Percentiles rank a stretch among this genome's conserved stretches.
phyloP scores from a whole-genome alignment of 2,113 vertebrate species.

The Montifringilla adamsi region DNA sequence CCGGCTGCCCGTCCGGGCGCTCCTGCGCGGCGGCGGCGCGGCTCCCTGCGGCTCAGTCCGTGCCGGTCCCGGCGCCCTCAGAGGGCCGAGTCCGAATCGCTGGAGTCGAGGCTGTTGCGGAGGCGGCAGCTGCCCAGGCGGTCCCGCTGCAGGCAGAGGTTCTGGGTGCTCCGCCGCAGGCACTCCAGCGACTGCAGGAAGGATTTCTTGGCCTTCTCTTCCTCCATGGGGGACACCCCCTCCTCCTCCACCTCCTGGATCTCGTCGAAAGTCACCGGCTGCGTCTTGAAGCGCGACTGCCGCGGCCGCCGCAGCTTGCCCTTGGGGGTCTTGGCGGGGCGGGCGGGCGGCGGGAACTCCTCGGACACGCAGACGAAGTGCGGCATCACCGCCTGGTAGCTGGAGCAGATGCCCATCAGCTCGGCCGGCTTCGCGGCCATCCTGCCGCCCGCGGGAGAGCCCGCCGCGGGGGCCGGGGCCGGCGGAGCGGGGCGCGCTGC shows the following conservation, averaged over 20 bases:
- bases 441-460: background rate
- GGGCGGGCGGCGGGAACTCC: constrained; percentile 87
- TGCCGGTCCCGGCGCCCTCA: constrained; percentile 61
- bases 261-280: constrained; percentile 97
- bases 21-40: background rate
- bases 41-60: background rate
- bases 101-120: constrained; percentile 90
- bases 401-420: constrained; percentile 76
- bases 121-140: constrained; percentile 75
- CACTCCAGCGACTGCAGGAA: constrained; percentile 96
- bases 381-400: constrained; percentile 83
- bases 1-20: background rate
- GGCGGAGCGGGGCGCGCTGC: background rate
- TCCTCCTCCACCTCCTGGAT: constrained; percentile 98
- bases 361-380: constrained; percentile 79
- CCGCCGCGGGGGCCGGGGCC: background rate
- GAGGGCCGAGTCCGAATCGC: constrained; percentile 91
- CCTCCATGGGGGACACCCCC: constrained; percentile 90
- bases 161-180: constrained; percentile 91
- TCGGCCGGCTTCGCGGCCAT: constrained; percentile 85
- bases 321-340: constrained; percentile 73
- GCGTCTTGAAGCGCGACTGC: constrained; percentile 94
- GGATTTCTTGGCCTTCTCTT: constrained; percentile 92
- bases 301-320: constrained; percentile 84
- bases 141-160: constrained; percentile 76